Base-by-base conservation (phyloP, 1,140 invertebrate genomes). In the Chlorops oryzae region DNA sequence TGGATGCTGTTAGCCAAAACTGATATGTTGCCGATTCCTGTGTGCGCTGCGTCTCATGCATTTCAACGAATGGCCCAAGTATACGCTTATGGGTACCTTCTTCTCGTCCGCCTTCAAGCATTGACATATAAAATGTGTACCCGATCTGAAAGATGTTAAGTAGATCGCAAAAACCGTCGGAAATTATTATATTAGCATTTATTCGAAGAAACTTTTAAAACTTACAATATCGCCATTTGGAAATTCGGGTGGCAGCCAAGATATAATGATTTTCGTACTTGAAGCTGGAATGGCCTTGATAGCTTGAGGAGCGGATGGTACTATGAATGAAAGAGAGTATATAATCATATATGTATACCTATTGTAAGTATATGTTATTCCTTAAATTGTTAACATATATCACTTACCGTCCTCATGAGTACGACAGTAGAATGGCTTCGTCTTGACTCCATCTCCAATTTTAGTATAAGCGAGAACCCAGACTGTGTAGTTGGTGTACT, bases 401-500 rank as follows among this genome's bases (percentile, higher is more conserved):
- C 41, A 60, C 63, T 76, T 78, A 92, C 89, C 85, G 75, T 95
- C 92, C 78, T 96, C 90, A 59, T 91, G 83, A 17, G 94, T 96
- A 52, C 86, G 82, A 63, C 92, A 93, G 68, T 86, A 90, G 35
- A 94, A 81, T 1, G 90, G 83, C 15, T 81, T 76, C 43, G 90
- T 91, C 47, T 85, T 77, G 13, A 88, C 83, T 4, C 93, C 93
- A 72, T 93, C 89, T 2, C 94, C 93, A 39, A 88, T 87, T 39
- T 84, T 79, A 2, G 92, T 96, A 72, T 82, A 92, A 5, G 90
- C 92, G 55, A 90, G 77, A 10, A 93, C 87, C 52, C 87, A 85
- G 23, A 96, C 84, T 39, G 88, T 94, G 72, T 96, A 97, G 76
- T 96, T 96, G n/a, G 90, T 92, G 70, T 84, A 92, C 58, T 90